A percentile compares a stretch with the other conserved stretches of the same genome.
Conservation (phyloP, 2,888 invertebrate genomes). For the Eucera pruinosa region DNA sequence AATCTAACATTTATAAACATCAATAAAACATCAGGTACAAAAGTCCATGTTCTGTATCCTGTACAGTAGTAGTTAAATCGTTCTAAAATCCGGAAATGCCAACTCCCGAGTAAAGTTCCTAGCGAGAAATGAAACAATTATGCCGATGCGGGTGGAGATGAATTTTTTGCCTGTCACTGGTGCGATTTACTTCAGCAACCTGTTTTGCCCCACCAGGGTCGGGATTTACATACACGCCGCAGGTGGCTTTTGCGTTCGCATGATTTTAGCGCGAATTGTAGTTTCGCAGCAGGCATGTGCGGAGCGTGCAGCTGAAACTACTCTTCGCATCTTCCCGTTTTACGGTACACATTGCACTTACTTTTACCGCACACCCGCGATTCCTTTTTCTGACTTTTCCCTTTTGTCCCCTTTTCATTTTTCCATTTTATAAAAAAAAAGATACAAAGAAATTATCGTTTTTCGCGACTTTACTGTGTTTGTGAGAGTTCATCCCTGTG, state of each 20-base stretch:
- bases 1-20: no score
- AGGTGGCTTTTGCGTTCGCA: conserved; percentile 41
- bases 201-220: conserved; percentile 58
- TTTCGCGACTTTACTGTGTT: neutral
- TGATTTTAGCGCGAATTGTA: conserved; percentile 54
- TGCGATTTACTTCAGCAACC: conserved; percentile 49
- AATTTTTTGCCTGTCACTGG: conserved; percentile 13
- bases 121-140: neutral
- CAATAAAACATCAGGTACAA: no score
- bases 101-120: no score
- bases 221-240: conserved; percentile 42
- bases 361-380: neutral
- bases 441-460: no score
- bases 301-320: conserved; percentile 31
- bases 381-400: neutral
- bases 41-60: no score
- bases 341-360: conserved; percentile 4
- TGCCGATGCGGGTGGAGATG: conserved; percentile 34
- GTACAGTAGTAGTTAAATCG: no score
- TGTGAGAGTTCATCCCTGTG: conserved; percentile 10
- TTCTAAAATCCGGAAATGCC: no score
- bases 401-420: neutral
- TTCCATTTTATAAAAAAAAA: neutral
- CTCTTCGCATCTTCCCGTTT: neutral
- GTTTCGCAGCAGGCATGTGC: conserved; percentile 53